Conservation (phyloP, 2,797 vertebrate genomes). For the Toxotes lorentzi region DNA sequence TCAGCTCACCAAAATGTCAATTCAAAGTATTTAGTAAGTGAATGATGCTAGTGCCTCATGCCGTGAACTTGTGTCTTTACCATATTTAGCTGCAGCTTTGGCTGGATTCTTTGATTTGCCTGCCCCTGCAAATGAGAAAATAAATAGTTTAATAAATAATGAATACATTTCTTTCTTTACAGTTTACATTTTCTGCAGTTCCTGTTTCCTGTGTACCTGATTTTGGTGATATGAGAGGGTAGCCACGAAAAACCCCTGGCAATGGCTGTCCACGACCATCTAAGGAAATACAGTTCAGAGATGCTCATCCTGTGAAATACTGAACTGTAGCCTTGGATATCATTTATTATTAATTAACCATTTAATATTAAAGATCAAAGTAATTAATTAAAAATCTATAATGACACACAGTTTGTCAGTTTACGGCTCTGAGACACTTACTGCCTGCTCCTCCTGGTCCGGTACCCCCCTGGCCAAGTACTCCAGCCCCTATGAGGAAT, state of each 20-base stretch:
- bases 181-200: neutral
- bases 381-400: neutral
- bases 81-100: conserved; percentile 84
- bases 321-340: neutral
- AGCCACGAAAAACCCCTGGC: conserved; percentile 94
- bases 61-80: conserved; percentile 62
- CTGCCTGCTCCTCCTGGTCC: conserved; percentile 69
- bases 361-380: conserved; percentile 6
- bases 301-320: conserved; percentile 6
- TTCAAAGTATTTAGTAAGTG: neutral
- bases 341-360: neutral
- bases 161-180: neutral
- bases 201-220: conserved; percentile 84
- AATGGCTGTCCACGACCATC: conserved; percentile 89
- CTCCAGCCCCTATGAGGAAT: conserved; percentile 66
- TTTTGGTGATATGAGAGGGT: conserved; percentile 96
- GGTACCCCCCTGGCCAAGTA: conserved; percentile 80
- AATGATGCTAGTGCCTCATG: neutral
- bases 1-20: neutral
- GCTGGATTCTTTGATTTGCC: conserved; percentile 85
- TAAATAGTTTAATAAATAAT: neutral
- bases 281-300: conserved; percentile 67
- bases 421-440: conserved; percentile 43
- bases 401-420: conserved; percentile 6
- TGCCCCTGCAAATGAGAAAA: conserved; percentile 59